phyloP scores from a whole-genome alignment of 2,113 vertebrate genomes.

The Myodes glareolus region DNA sequence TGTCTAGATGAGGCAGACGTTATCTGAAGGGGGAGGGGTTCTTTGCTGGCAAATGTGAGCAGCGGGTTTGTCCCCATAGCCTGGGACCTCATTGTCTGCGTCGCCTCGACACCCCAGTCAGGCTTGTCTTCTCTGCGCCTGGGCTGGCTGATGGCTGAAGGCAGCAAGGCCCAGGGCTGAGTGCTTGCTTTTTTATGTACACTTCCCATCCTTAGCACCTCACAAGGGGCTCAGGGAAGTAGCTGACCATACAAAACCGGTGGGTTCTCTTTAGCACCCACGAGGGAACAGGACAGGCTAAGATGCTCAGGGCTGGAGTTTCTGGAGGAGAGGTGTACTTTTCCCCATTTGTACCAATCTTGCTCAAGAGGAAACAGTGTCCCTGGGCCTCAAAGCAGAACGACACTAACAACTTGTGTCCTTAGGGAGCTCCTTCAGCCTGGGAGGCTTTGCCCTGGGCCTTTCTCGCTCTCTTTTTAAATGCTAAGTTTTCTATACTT shows the following conservation, averaged over 20 bases:
- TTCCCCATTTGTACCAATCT: not conserved
- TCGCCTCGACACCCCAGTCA: not conserved
- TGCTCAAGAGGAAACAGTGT: not conserved
- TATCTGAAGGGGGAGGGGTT: not conserved
- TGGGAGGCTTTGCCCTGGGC: not conserved
- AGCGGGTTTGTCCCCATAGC: not conserved
- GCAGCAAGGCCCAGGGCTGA: not conserved
- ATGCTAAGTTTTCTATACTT: not conserved
- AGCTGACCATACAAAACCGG: accelerated
- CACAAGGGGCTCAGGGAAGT: not conserved
- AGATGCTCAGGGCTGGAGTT: not conserved
- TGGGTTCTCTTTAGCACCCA: not conserved
- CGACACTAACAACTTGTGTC: not conserved
- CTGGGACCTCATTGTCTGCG: not conserved
- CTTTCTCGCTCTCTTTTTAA: not conserved
- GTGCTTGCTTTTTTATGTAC: not conserved
- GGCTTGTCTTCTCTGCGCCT: accelerated
- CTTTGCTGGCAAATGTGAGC: not conserved
- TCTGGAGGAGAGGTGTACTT: not conserved
- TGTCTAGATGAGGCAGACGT: not conserved
- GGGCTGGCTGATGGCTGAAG: not conserved
- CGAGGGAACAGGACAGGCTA: not conserved
- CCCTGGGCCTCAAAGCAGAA: not conserved
- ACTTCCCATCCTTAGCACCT: not conserved
- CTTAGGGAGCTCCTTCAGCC: not conserved